phyloP scores from a whole-genome alignment of 2,888 invertebrate species.

The Timema podura region DNA sequence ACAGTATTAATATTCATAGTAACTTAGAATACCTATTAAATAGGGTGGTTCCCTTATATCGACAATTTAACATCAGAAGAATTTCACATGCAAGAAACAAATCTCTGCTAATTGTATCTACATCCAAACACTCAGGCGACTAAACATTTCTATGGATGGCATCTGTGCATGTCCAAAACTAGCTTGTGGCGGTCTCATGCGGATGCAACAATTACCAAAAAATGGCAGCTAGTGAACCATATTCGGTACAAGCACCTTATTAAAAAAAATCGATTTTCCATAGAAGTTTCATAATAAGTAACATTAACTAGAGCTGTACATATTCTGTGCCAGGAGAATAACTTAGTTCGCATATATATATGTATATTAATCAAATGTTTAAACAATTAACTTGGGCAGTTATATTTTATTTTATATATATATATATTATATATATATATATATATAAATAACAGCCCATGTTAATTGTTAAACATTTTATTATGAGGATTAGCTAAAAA shows the following conservation, averaged over 20 bases:
- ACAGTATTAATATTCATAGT: too few relatives aligned
- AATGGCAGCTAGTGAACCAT: conserved; percentile 1
- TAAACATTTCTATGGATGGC: conserved; percentile 6
- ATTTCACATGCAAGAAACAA: not conserved
- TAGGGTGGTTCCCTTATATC: not conserved
- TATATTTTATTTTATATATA: too few relatives aligned
- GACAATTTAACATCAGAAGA: not conserved
- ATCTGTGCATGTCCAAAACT: not conserved
- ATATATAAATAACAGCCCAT: too few relatives aligned
- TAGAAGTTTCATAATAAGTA: not conserved
- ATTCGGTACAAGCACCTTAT: conserved; percentile 4
- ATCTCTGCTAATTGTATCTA: not conserved
- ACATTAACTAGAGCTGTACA: too few relatives aligned
- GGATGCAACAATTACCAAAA: not conserved
- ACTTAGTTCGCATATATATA: too few relatives aligned
- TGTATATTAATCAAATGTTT: too few relatives aligned
- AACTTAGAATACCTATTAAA: too few relatives aligned
- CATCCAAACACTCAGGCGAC: not conserved
- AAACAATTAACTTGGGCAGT: too few relatives aligned
- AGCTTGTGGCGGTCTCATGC: not conserved
- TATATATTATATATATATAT: too few relatives aligned
- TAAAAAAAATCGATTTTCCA: not conserved
- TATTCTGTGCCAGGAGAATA: too few relatives aligned
- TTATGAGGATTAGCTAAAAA: too few relatives aligned
- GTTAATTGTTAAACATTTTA: too few relatives aligned